Evolutionary conservation across 2,113 vertebrate genomes (phyloP).

Genomic region (Gobius niger): DNA sequence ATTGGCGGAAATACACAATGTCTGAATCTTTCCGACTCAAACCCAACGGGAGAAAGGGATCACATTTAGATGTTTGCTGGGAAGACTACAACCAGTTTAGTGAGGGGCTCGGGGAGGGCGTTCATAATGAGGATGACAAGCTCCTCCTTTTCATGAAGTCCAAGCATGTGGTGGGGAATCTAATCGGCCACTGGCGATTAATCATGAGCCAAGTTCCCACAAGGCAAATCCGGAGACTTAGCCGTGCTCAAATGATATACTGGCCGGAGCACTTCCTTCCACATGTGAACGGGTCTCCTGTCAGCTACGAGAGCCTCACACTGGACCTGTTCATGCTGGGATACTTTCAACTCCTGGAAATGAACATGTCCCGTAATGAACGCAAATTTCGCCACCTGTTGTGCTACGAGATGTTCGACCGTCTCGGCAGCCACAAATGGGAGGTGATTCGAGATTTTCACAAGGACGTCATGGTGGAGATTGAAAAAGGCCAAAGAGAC

Average conservation of each 20-base stretch:
- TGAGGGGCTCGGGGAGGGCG: conserved; percentile 34
- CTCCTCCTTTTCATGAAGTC: conserved; percentile 87
- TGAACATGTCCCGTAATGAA: conserved; percentile 89
- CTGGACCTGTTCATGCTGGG: conserved; percentile 98
- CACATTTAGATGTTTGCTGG: conserved; percentile 52
- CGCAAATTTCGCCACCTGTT: conserved; percentile 93
- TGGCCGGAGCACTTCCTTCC: conserved; percentile 97
- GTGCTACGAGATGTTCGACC: conserved; percentile 98
- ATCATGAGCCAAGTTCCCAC: conserved; percentile 85
- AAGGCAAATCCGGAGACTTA: conserved; percentile 78
- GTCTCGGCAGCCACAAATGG: conserved; percentile 90
- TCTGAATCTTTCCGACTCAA: conserved; percentile 72
- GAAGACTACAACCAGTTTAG: conserved; percentile 63
- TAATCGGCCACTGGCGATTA: conserved; percentile 89
- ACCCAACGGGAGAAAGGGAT: conserved; percentile 52
- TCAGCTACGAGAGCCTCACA: conserved; percentile 85
- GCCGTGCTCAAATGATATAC: conserved; percentile 83
- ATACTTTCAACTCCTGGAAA: conserved; percentile 98
- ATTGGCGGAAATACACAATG: conserved; percentile 90
- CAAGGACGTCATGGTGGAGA: conserved; percentile 83
- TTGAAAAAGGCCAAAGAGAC: conserved; percentile 82
- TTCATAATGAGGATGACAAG: conserved; percentile 77
- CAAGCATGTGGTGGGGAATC: conserved; percentile 84
- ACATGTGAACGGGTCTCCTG: conserved; percentile 78
- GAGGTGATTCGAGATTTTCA: conserved; percentile 89